Evolutionary conservation across 2,888 invertebrate genomes (phyloP).

Genomic region (Cephus rjabovi): DNA sequence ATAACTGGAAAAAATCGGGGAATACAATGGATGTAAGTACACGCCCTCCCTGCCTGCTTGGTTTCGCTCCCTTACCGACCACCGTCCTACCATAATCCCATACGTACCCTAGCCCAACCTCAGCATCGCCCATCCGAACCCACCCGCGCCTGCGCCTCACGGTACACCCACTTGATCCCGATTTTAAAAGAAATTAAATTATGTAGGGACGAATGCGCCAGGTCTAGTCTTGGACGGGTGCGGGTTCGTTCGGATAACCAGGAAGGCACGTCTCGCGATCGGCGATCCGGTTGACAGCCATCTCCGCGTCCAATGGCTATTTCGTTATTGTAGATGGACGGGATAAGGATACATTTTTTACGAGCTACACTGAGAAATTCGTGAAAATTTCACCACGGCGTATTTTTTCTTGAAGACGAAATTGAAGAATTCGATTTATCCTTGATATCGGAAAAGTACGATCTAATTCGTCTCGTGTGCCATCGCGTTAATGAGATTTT

Average conservation of each 20-base stretch:
- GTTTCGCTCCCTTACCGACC: conserved; percentile 26
- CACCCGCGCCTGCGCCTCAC: conserved; percentile 42
- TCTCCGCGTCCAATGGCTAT: not conserved
- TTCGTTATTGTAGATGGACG: not conserved
- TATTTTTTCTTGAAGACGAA: no score
- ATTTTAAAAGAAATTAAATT: conserved; percentile 53
- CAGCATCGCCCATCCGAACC: conserved; percentile 31
- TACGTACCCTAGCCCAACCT: conserved; percentile 23
- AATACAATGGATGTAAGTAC: conserved; percentile 54
- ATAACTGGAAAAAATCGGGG: conserved; percentile 48
- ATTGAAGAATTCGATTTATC: not conserved
- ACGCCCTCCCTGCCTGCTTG: conserved; percentile 39
- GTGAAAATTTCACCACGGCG: not conserved
- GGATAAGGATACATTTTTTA: not conserved
- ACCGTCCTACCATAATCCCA: not conserved
- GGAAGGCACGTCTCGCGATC: not conserved
- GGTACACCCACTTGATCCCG: conserved; percentile 54
- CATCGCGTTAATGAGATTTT: not conserved
- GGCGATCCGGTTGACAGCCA: no score
- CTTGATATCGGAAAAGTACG: not conserved
- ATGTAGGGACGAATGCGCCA: conserved; percentile 46
- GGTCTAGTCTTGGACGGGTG: not conserved
- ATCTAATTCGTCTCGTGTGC: not conserved
- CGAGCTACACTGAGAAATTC: not conserved
- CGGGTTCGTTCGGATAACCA: not conserved